Evolutionary conservation across 2,113 vertebrate species (phyloP).

Genomic region (Lophotis ruficrista): DNA sequence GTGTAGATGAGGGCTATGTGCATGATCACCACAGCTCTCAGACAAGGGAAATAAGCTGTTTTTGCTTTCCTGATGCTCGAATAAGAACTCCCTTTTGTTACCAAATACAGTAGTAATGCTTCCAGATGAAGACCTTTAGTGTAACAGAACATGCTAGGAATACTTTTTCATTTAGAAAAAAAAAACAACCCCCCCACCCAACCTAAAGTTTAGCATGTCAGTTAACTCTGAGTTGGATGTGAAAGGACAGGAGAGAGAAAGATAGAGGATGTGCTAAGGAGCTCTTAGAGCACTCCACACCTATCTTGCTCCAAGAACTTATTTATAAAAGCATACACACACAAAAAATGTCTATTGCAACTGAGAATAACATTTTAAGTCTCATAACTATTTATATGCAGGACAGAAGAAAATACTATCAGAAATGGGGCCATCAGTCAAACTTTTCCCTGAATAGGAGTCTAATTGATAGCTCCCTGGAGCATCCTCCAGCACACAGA

Average conservation of each 20-base stretch:
- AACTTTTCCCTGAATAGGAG: not conserved
- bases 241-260: not conserved
- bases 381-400: constrained; percentile 26
- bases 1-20: not conserved
- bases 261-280: not conserved
- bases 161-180: not conserved
- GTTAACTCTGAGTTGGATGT: not conserved
- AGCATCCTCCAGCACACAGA: not conserved
- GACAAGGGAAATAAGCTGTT: not conserved
- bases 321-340: not conserved
- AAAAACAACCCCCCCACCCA: not conserved
- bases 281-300: not conserved
- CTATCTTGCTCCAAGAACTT: not conserved
- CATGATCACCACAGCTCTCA: not conserved
- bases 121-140: not conserved
- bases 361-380: constrained; percentile 27
- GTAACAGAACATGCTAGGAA: not conserved
- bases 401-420: not conserved
- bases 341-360: not conserved
- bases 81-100: not conserved
- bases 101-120: not conserved
- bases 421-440: constrained; percentile 33
- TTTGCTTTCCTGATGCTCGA: not conserved
- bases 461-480: constrained; percentile 35
- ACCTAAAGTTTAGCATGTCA: not conserved